A percentile compares a stretch with the other conserved stretches of the same genome.
Evolutionary conservation across 2,113 vertebrate species (phyloP).

Genomic region (Microtus ochrogaster): DNA sequence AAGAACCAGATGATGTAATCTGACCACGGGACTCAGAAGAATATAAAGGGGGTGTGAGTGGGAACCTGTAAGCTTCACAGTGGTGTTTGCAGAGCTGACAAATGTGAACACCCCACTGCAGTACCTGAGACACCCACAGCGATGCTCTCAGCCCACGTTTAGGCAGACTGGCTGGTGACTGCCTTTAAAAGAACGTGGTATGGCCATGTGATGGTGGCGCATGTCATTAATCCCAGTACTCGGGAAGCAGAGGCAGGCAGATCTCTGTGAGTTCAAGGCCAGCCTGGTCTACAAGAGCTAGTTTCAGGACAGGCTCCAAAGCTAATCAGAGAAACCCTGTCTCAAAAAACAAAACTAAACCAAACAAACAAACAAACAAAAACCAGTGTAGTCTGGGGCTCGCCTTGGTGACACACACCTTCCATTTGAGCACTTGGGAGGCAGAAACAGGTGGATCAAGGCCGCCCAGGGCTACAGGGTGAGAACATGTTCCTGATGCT

Average conservation of each 20-base stretch:
- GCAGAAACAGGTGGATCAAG: not conserved
- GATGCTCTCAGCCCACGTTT: not conserved
- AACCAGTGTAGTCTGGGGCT: not conserved
- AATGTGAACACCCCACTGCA: not conserved
- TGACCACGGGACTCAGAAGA: not conserved
- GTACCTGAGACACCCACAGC: not conserved
- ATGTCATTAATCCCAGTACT: no score
- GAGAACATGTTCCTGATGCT: not conserved
- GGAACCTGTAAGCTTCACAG: not conserved
- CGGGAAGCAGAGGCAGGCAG: no score
- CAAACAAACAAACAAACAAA: no score
- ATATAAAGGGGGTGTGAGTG: not conserved
- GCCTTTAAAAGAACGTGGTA: constrained; percentile 34
- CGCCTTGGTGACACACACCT: not conserved
- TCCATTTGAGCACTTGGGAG: not conserved
- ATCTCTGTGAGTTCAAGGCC: no score
- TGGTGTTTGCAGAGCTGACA: not conserved
- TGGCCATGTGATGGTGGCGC: no score
- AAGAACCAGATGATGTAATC: not conserved
- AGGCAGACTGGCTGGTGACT: not conserved
- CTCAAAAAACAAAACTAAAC: no score
- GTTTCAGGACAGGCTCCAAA: no score
- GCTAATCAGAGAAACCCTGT: no score
- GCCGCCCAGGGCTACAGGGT: not conserved
- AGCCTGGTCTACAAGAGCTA: no score